phyloP scores from a whole-genome alignment of 2,113 vertebrate species.

The Pseudorectes ferrugineus region DNA sequence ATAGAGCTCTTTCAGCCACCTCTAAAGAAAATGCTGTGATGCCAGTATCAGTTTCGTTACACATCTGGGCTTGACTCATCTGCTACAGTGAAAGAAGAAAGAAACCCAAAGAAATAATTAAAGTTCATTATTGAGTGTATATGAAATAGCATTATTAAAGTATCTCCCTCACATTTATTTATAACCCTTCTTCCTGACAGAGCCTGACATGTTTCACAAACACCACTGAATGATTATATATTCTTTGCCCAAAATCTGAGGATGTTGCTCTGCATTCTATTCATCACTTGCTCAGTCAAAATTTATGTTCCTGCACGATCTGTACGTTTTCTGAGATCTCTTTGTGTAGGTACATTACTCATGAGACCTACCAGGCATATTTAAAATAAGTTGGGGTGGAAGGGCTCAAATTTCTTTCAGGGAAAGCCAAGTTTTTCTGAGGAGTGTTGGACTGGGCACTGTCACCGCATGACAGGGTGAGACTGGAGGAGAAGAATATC shows the following conservation, averaged over 20 bases:
- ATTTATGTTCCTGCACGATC: conserved; percentile 24
- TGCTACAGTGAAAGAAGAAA: background rate
- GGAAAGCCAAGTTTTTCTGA: background rate
- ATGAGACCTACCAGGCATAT: background rate
- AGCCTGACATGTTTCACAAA: conserved; percentile 47
- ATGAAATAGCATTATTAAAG: conserved; percentile 45
- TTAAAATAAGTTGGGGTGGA: background rate
- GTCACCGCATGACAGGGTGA: background rate
- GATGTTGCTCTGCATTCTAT: conserved; percentile 42
- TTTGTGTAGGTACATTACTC: conserved; percentile 5
- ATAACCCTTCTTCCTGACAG: conserved; percentile 53
- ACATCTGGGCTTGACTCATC: conserved; percentile 59
- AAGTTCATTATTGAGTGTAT: conserved; percentile 41
- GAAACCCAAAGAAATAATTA: conserved; percentile 48
- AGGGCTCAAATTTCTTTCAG: background rate
- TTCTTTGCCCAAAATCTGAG: conserved; percentile 29
- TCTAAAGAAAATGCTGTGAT: conserved; percentile 30
- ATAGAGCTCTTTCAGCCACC: background rate
- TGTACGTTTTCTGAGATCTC: background rate
- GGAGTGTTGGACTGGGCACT: background rate
- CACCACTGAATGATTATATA: conserved; percentile 30
- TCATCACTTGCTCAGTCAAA: conserved; percentile 46
- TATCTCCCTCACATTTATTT: conserved; percentile 49
- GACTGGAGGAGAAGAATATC: background rate
- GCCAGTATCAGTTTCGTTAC: background rate